phyloP scores from a whole-genome alignment of 2,797 vertebrate species.

The Urocyon cinereoargenteus region DNA sequence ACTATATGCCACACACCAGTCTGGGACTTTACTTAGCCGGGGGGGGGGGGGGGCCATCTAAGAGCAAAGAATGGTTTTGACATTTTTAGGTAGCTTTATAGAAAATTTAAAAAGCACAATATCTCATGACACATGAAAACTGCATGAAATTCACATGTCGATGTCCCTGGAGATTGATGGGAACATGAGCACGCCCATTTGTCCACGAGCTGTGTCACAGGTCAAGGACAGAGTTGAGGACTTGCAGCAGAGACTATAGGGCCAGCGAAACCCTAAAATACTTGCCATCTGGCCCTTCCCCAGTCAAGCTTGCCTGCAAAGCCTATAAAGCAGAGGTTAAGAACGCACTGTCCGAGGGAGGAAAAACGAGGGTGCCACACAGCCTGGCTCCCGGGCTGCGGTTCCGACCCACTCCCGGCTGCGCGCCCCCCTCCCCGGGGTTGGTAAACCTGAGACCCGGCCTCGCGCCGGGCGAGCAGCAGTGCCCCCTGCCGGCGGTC shows the following conservation, averaged over 20 bases:
- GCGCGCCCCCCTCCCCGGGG: neutral
- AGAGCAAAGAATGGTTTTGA: neutral
- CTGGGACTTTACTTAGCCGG: neutral
- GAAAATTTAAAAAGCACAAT: neutral
- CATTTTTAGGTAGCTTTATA: neutral
- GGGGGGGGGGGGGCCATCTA: too few species aligned
- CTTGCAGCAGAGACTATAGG: neutral
- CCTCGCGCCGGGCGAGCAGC: neutral
- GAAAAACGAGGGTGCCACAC: neutral
- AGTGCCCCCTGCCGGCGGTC: slow-evolving; percentile 29
- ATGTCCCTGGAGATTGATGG: neutral
- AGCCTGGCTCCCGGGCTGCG: neutral
- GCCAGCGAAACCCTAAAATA: neutral
- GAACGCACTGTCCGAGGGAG: neutral
- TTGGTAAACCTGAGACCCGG: neutral
- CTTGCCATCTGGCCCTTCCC: neutral
- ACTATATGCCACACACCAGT: neutral
- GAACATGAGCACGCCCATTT: neutral
- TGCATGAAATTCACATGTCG: neutral
- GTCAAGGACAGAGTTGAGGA: neutral
- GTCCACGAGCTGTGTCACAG: too few species aligned
- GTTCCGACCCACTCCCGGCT: neutral
- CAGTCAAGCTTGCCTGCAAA: neutral
- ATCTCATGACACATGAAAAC: neutral
- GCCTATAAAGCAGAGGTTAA: neutral